phyloP scores from a whole-genome alignment of 2,113 vertebrate genomes.

The Podocnemis expansa region DNA sequence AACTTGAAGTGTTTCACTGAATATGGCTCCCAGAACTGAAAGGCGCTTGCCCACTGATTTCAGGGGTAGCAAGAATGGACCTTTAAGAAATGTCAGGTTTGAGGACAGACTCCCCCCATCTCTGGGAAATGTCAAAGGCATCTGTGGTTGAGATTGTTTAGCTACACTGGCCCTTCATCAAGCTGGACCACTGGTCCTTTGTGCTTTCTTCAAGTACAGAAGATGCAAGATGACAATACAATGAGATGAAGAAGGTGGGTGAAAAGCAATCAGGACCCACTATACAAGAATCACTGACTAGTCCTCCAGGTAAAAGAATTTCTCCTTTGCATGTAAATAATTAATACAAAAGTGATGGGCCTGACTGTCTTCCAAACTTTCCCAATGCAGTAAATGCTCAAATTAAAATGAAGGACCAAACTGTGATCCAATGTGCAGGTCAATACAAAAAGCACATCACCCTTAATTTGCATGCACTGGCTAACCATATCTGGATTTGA shows the following conservation, averaged over 20 bases:
- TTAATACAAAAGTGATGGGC: fast-evolving
- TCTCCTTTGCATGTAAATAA: neutral
- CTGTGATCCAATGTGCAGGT: neutral
- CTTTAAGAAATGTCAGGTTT: neutral
- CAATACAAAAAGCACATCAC: neutral
- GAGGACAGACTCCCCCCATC: too few species aligned
- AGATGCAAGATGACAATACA: neutral
- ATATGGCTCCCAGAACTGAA: neutral
- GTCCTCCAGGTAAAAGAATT: neutral
- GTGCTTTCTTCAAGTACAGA: neutral
- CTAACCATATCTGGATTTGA: neutral
- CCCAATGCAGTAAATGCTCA: fast-evolving
- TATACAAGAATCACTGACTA: neutral
- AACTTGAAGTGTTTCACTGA: neutral
- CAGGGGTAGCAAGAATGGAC: neutral
- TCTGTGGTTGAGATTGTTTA: neutral
- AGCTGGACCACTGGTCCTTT: constrained; percentile 1
- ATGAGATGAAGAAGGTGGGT: neutral
- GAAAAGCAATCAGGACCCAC: constrained; percentile 24
- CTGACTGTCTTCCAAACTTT: neutral
- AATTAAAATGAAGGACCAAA: neutral
- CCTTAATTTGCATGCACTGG: neutral
- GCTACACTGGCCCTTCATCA: too few species aligned
- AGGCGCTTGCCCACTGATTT: neutral
- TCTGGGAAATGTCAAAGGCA: neutral